Conservation (phyloP, 2,888 invertebrate species). For the Drosophila diplacantha region DNA sequence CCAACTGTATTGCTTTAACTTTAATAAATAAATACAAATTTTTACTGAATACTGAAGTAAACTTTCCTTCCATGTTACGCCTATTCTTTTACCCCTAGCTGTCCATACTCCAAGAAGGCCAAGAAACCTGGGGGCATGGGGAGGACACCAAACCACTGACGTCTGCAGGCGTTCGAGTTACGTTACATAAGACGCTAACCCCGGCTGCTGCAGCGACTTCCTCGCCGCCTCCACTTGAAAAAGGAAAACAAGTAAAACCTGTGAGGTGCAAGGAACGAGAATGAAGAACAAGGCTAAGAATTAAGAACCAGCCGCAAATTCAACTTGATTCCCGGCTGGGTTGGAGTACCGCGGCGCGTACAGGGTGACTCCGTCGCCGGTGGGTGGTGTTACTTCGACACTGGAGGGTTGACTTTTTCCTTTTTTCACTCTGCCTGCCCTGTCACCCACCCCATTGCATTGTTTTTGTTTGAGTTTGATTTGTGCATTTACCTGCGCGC, state of each 20-base stretch:
- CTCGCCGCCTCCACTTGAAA: not conserved
- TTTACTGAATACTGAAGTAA: not conserved
- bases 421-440: not conserved
- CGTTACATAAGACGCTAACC: slow-evolving; percentile 64
- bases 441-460: slow-evolving; percentile 10
- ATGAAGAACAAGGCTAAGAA: slow-evolving; percentile 18
- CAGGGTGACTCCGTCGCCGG: slow-evolving; percentile 32
- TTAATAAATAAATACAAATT: not conserved
- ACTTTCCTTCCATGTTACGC: rapidly evolving
- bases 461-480: slow-evolving; percentile 25
- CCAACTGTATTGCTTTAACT: not conserved
- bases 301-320: slow-evolving; percentile 29
- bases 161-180: slow-evolving; percentile 60
- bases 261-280: slow-evolving; percentile 62
- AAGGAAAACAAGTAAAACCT: slow-evolving; percentile 63
- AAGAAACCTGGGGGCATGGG: slow-evolving; percentile 17
- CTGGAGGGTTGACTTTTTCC: slow-evolving; percentile 43
- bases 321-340: slow-evolving; percentile 40
- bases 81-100: not conserved
- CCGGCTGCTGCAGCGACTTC: slow-evolving; percentile 41
- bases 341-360: slow-evolving; percentile 8
- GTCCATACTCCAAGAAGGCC: not conserved
- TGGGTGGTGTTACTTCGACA: slow-evolving; percentile 28
- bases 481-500: slow-evolving; percentile 68
- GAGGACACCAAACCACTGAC: slow-evolving; percentile 54